Conservation (phyloP, 2,797 vertebrate genomes). For the Glyptemys insculpta region DNA sequence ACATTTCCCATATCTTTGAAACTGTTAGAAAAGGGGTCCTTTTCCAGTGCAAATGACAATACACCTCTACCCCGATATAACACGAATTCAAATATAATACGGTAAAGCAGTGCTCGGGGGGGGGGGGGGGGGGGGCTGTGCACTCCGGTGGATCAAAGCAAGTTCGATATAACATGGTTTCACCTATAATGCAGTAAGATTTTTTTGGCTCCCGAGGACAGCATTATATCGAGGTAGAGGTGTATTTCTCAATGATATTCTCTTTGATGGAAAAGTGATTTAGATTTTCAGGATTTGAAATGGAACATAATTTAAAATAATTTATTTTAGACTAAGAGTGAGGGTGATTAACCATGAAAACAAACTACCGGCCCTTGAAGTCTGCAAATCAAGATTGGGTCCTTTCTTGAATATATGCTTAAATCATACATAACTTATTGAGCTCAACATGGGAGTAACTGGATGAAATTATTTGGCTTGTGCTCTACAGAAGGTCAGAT, state of each 20-base stretch:
- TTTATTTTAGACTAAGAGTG: not conserved
- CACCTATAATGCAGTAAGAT: no score
- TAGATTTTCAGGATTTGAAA: not conserved
- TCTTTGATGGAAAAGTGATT: not conserved
- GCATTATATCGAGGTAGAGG: no score
- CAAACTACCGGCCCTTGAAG: not conserved
- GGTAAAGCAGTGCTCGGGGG: no score
- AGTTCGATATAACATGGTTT: no score
- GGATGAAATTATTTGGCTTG: not conserved
- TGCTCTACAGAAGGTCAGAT: not conserved
- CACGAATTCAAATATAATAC: no score
- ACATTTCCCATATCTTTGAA: not conserved
- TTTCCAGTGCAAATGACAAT: not conserved
- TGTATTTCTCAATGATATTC: no score
- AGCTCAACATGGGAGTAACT: not conserved
- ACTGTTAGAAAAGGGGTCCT: not conserved
- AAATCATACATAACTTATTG: not conserved
- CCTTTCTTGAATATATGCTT: not conserved
- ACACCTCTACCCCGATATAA: no score
- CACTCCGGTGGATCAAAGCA: no score
- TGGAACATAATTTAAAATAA: not conserved
- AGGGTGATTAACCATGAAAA: not conserved
- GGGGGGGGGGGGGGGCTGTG: no score
- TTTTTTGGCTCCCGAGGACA: no score
- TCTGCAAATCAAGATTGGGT: not conserved